Base-by-base conservation (phyloP, 2,797 vertebrate species). In the Coregonus ussuriensis region DNA sequence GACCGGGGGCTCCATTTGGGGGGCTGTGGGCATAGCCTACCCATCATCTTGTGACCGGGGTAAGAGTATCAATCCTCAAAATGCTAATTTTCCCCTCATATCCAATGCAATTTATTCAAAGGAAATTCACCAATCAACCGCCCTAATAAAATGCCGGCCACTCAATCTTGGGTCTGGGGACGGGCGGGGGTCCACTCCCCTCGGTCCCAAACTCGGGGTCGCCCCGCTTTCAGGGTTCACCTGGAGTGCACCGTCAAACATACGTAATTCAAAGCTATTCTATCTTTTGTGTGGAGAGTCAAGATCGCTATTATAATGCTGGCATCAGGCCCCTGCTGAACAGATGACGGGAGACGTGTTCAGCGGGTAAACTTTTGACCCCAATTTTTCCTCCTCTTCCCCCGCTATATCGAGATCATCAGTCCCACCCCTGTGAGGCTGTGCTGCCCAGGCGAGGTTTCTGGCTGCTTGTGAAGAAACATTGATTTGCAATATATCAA, bases 271-370 rank as follows among this genome's bases (percentile, higher is more conserved):
- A 92, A 93, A 97, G 96, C 96, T 95, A 95, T 98, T 99, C 98
- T 96, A 96, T 96, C 97, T 97, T 98, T 98, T 98, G 97, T 98
- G 95, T 94, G 96, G 94, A 95, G 96, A 96, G 96, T 96, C 96
- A 95, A 96, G 95, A 96, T 96, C 95, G 94, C 95, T 93, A 95
- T 97, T 97, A 97, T 97, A 96, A 96, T 95, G 96, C 96, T 97
- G 97, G 97, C 97, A 97, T 97, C 96, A 93, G 94, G 95, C 96
- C 96, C 95, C 88, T 94, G 95, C 95, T 95, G 96, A 94, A 96
- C 94, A 95, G 95, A 98, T 98, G 97, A 98, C 96, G 90, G 41
- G 94, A 95, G 96, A 97, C 96, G 93, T 95, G 96, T 94, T 96
- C 95, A 95, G 95, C 93, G 94, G 83, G 91, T 98, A 95, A 97